phyloP scores from a whole-genome alignment of 1,140 invertebrate genomes.

The Onthophagus taurus region DNA sequence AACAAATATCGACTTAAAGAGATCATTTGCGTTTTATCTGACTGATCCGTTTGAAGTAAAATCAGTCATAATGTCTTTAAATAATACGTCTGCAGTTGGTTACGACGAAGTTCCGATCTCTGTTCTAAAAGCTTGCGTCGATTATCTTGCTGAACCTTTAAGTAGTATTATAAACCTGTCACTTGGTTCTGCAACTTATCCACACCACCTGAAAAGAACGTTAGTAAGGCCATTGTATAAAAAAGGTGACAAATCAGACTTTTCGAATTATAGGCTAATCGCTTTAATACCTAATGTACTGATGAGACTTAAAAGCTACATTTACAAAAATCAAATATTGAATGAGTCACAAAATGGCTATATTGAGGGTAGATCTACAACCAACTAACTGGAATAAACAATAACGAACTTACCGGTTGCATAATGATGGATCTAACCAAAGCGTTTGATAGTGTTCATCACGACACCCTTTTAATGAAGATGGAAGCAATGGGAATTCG shows the following conservation, averaged over 20 bases:
- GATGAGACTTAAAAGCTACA: too few relatives aligned
- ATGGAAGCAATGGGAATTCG: too few relatives aligned
- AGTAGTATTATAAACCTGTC: conserved; percentile 10
- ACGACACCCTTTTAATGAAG: too few relatives aligned
- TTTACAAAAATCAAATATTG: too few relatives aligned
- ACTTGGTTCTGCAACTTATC: conserved; percentile 5
- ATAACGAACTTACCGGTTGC: too few relatives aligned
- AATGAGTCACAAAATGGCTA: too few relatives aligned
- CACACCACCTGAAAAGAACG: conserved; percentile 12
- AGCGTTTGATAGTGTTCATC: too few relatives aligned
- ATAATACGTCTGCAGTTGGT: conserved; percentile 16
- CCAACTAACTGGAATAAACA: too few relatives aligned
- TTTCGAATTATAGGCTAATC: conserved; percentile 25
- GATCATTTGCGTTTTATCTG: too few relatives aligned
- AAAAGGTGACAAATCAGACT: conserved; percentile 18
- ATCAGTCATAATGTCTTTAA: background rate
- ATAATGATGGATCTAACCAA: too few relatives aligned
- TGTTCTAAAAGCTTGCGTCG: conserved; percentile 15
- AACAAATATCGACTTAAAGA: background rate
- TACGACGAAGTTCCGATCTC: conserved; percentile 17
- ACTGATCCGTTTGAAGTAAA: too few relatives aligned
- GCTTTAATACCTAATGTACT: conserved; percentile 10
- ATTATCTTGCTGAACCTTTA: conserved; percentile 14
- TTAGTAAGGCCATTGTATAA: conserved; percentile 17
- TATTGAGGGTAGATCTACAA: too few relatives aligned